Percentiles rank a stretch among this genome's conserved stretches.
These are phyloP conservation scores for Oophaga sylvatica DNA, from an alignment of 2,797 vertebrate species.

Conservation along the genomic window DNA sequence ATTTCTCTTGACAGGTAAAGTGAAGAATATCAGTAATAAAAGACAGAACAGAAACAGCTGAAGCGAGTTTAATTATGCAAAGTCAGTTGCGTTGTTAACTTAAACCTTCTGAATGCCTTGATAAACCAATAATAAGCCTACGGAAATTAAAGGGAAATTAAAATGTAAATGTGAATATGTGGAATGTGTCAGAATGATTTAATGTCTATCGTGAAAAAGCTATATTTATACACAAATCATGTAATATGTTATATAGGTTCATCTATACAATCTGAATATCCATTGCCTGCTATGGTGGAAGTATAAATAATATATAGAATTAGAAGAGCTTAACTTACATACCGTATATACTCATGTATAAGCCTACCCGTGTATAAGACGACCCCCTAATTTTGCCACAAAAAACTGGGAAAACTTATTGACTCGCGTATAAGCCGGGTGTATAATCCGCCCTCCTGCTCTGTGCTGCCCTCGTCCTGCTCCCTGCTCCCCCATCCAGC, in stretches of 20 bases:
- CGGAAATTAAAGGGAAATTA: slow-evolving; percentile 74
- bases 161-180: slow-evolving; percentile 73
- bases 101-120: slow-evolving; percentile 71
- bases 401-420: too few relatives aligned
- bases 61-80: slow-evolving; percentile 66
- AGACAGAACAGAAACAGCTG: slow-evolving; percentile 71
- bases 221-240: background rate
- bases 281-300: background rate
- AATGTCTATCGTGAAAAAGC: background rate
- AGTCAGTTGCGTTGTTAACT: slow-evolving; percentile 70
- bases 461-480: too few relatives aligned
- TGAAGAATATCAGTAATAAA: slow-evolving; percentile 63
- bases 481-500: too few relatives aligned
- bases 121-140: slow-evolving; percentile 68
- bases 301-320: background rate
- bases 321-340: background rate
- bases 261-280: background rate
- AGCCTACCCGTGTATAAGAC: too few relatives aligned
- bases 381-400: too few relatives aligned
- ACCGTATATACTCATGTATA: too few relatives aligned
- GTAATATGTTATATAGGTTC: background rate
- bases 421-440: too few relatives aligned
- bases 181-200: slow-evolving; percentile 45
- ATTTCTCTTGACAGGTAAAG: slow-evolving; percentile 64
- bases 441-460: too few relatives aligned